Base-by-base conservation (phyloP, 2,797 vertebrate genomes). In the Thunnus albacares region DNA sequence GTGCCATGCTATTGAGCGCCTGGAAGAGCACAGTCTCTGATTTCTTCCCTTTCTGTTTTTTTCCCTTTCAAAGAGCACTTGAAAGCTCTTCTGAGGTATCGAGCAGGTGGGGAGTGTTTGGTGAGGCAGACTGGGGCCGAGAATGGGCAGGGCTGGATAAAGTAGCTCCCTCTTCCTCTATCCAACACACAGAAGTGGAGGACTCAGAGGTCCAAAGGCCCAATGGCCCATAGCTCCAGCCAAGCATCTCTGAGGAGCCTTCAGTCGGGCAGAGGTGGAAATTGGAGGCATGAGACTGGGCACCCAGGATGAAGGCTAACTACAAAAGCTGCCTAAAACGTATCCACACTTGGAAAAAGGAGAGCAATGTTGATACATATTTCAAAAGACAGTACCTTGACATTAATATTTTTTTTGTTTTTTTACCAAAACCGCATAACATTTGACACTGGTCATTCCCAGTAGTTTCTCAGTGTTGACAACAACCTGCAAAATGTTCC, bases 21-120 rank as follows among this genome's bases (percentile, higher is more conserved):
- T 92, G 70, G 90, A 95, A 95, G 93, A 96, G 94, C 94, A 95
- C 94, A 93, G 93, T 91, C 93, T 93, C 90, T 95, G 95, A 96
- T 97, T 96, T 92, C 88, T 91, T 90, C 75, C 78, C 57, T 81
- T 81, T 89, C 65, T 95, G 92, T 94, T 86, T 84, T 91, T 89
- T 84, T 95, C 79, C 86, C 57, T 96, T 96, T 96, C 95, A 96
- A 96, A 97, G 95, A 96, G 94, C 94, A 95, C 96, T 97, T 97
- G 96, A 97, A 97, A 97, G 97, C 94, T 92, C 94, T 96, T 97
- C 92, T 90, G 94, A 96, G 95, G 94, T 94, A 96, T 95, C 91
- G 94, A 95, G 95, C 85, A 96, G 95, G 96, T 96, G 96, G 94
- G 71, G 94, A 93, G 95, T 93, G 93, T 82, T 84, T 68, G 86